Conservation (phyloP, 2,113 vertebrate genomes). For the Laterallus jamaicensis region DNA sequence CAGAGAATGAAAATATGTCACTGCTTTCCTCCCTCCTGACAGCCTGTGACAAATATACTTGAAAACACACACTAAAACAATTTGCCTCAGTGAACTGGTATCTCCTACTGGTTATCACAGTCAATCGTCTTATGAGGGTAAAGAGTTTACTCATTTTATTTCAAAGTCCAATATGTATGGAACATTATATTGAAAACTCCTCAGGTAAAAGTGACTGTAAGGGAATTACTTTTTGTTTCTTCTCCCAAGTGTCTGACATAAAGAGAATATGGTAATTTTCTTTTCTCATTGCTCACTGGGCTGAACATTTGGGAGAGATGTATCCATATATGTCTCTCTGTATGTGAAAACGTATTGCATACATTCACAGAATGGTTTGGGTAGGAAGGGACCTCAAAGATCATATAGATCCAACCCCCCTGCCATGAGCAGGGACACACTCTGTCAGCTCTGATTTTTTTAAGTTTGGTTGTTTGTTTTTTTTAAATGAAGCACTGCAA, state of each 20-base stretch:
- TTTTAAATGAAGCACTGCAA: not conserved
- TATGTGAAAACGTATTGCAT: not conserved
- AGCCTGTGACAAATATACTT: not conserved
- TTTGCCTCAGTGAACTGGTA: not conserved
- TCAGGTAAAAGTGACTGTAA: not conserved
- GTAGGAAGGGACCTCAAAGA: too few species aligned
- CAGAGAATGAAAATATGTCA: not conserved
- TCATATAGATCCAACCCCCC: too few species aligned
- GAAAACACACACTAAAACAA: accelerated
- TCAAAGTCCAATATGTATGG: not conserved
- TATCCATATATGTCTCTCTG: not conserved
- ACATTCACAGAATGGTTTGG: too few species aligned
- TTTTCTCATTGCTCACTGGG: not conserved
- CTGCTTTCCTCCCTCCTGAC: not conserved
- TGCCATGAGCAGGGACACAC: too few species aligned
- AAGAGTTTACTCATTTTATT: not conserved
- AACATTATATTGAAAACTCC: not conserved
- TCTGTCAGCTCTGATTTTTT: not conserved
- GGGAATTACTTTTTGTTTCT: not conserved
- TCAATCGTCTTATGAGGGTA: not conserved
- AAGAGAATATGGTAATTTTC: not conserved
- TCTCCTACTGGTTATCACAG: not conserved
- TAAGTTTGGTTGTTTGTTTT: not conserved
- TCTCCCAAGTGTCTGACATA: not conserved
- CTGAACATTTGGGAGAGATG: not conserved